Evolutionary conservation across 1,140 invertebrate species (phyloP).

Genomic region (Caerostris darwini): DNA sequence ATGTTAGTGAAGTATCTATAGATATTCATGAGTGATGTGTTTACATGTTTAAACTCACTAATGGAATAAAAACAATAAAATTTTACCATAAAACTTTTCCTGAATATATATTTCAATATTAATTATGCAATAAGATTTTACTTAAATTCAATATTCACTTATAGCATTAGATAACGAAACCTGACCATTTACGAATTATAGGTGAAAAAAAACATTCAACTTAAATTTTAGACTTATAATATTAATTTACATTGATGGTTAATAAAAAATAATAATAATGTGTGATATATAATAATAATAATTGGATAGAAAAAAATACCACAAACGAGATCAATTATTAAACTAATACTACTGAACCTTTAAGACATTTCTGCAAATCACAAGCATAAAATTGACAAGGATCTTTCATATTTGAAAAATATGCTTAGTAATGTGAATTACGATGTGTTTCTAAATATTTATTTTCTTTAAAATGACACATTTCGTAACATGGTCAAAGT

Average conservation of each 20-base stretch:
- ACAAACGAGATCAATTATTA: neutral
- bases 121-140: too few species aligned
- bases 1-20: too few species aligned
- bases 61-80: too few species aligned
- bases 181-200: neutral
- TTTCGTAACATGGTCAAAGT: too few species aligned
- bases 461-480: too few species aligned
- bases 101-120: too few species aligned
- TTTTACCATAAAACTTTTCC: too few species aligned
- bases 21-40: too few species aligned
- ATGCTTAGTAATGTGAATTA: too few species aligned
- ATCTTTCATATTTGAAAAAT: neutral
- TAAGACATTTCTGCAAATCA: constrained; percentile 48
- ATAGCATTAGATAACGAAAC: neutral
- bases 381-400: constrained; percentile 48
- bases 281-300: neutral
- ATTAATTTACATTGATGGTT: neutral
- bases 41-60: too few species aligned
- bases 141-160: too few species aligned
- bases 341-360: neutral
- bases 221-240: neutral
- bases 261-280: neutral
- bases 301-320: neutral
- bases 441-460: too few species aligned
- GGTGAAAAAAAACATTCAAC: neutral